Evolutionary conservation across 2,888 invertebrate species (phyloP).

Genomic region (Lottia gigantea): DNA sequence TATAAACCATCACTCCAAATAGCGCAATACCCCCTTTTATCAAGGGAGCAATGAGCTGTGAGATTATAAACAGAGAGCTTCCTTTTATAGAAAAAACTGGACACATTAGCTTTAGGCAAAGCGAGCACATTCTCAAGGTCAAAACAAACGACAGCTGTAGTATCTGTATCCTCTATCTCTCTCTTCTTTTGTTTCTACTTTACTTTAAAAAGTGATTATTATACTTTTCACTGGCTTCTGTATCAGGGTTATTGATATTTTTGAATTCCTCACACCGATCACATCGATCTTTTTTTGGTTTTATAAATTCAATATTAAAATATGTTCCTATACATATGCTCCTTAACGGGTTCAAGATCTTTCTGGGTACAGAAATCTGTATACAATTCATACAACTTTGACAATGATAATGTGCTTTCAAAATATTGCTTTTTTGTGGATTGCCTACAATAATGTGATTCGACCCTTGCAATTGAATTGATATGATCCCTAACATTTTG

Average conservation of each 20-base stretch:
- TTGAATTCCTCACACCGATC: slow-evolving; percentile 11
- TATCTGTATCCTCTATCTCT: slow-evolving; percentile 5
- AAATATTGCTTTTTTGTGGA: background rate
- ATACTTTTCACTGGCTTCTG: background rate
- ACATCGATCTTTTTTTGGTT: slow-evolving; percentile 16
- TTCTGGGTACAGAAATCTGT: background rate
- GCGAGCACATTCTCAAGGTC: slow-evolving; percentile 17
- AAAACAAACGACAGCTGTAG: slow-evolving; percentile 13
- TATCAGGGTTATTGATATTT: background rate
- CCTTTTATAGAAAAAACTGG: slow-evolving; percentile 15
- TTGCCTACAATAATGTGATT: background rate
- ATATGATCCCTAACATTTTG: background rate
- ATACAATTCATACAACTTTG: background rate
- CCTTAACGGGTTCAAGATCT: background rate
- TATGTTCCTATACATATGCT: slow-evolving; percentile 5
- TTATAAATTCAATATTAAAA: slow-evolving; percentile 11
- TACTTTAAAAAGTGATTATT: background rate
- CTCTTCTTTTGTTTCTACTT: slow-evolving; percentile 9
- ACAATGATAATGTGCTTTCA: background rate
- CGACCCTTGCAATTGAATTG: background rate
- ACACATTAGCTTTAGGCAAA: slow-evolving; percentile 9
- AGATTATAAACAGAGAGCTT: background rate
- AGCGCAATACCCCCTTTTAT: slow-evolving; percentile 28
- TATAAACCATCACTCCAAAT: slow-evolving; percentile 19
- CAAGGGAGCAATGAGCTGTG: slow-evolving; percentile 20